Evolutionary conservation across 2,888 invertebrate species (phyloP), one percentile per base, ranked within the genome.

Genomic region (Antheraea yamamai): DNA sequence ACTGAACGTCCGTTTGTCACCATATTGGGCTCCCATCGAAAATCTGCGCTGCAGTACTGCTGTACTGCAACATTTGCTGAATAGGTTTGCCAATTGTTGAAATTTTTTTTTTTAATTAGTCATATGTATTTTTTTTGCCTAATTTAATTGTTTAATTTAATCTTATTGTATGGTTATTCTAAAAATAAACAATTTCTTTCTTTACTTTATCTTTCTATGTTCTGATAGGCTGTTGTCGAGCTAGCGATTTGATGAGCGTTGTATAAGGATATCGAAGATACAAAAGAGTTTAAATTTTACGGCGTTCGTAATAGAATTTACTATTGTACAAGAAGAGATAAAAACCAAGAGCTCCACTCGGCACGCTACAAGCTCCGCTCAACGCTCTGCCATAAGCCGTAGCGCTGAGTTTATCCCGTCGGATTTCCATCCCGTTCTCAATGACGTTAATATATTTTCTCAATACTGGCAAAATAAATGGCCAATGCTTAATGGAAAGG

Each of bases 401-500:
- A 35, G 30, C 68, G 20, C 12, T 30, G 68, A 68, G 35, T 68
- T 30, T 35, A 68, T 30, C 68, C 68, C 61, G n/a, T 61, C 68
- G 68, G 68, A 35, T 68, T 68, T 18, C 68, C 61, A 61, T 23
- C 61, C 68, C 68, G 35, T 30, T 18, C 30, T 68, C 35, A 68
- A 68, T 68, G 68, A 68, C 35, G 68, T 68, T 68, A 68, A 68
- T 68, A 68, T 68, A 68, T 68, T 61, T 64, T 68, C 68, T 18
- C 68, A 35, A 68, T 68, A 73, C 26, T 55, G 74, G 58, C 18
- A 61, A 58, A 74, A 74, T 71, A 71, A 71, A 74, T 58, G 58
- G 74, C 74, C 39, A 70, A 55, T 39, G 71, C 71, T 74, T 74
- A 74, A 74, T 71, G 74, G 74, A 74, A 71, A 74, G 74, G 74